Evolutionary conservation across 2,797 vertebrate genomes (phyloP).

Genomic region (Borostomias antarcticus): DNA sequence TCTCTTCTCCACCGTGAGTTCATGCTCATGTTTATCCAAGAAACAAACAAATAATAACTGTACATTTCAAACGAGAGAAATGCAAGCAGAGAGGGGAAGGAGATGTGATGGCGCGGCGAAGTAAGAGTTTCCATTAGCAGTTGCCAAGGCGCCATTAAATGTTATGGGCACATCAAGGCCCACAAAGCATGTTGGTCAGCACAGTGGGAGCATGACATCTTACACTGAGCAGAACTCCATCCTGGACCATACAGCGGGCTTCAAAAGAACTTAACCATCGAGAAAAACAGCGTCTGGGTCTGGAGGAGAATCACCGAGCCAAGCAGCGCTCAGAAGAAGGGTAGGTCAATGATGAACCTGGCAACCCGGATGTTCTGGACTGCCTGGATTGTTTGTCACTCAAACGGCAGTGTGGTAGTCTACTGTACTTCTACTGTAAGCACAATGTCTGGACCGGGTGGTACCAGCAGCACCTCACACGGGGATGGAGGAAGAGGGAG

Average conservation of each 20-base stretch:
- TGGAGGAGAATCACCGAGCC: slow-evolving; percentile 50
- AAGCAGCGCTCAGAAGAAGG: slow-evolving; percentile 43
- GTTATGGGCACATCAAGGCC: slow-evolving; percentile 81
- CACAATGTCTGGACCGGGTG: too few relatives aligned
- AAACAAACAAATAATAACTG: slow-evolving; percentile 59
- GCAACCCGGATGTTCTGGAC: slow-evolving; percentile 29
- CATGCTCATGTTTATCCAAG: slow-evolving; percentile 61
- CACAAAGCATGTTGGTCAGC: slow-evolving; percentile 74
- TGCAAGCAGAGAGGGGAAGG: slow-evolving; percentile 49
- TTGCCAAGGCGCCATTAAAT: slow-evolving; percentile 83
- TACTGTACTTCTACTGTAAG: too few relatives aligned
- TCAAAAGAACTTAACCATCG: slow-evolving; percentile 74
- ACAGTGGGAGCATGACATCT: slow-evolving; percentile 80
- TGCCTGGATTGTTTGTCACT: not conserved
- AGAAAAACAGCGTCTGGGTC: slow-evolving; percentile 60
- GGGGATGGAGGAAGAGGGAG: slow-evolving; percentile 62
- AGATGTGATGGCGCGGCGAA: slow-evolving; percentile 71
- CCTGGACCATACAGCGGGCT: slow-evolving; percentile 73
- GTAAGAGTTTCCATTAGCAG: slow-evolving; percentile 81
- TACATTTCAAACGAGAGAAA: slow-evolving; percentile 49
- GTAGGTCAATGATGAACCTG: slow-evolving; percentile 52
- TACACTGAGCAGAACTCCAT: slow-evolving; percentile 80
- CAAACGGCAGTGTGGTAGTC: too few relatives aligned
- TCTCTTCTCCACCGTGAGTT: slow-evolving; percentile 44
- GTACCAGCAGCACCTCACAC: too few relatives aligned